Percentiles rank a stretch among this genome's conserved stretches.
Evolutionary conservation across 2,113 vertebrate species (phyloP).

Genomic region (Trichechus manatus): DNA sequence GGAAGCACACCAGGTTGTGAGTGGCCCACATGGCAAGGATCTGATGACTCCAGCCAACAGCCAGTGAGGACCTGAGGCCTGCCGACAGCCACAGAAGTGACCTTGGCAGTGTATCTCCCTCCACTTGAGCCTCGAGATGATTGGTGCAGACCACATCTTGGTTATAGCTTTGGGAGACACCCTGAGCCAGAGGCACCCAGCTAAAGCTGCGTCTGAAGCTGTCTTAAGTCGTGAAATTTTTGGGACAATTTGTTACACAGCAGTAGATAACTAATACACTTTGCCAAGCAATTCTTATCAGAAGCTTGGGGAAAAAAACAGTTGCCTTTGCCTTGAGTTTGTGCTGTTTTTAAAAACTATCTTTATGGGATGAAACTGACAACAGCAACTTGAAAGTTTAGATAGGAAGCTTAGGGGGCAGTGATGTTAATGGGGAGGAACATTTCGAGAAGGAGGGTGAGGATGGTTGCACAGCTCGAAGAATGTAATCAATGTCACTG

Average conservation of each 20-base stretch:
- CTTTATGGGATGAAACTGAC: no score
- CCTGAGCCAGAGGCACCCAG: neutral
- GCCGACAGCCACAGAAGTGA: rapidly evolving
- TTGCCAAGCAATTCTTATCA: neutral
- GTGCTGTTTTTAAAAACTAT: no score
- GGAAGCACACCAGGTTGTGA: neutral
- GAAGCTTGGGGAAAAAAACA: neutral
- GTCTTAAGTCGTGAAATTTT: neutral
- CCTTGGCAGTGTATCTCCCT: neutral
- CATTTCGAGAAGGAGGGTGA: no score
- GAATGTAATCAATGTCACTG: no score
- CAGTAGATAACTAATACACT: neutral
- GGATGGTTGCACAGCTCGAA: no score
- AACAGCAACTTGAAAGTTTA: no score
- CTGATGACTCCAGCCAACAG: no score
- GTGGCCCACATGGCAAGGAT: neutral
- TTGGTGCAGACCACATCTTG: neutral
- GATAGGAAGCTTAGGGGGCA: no score
- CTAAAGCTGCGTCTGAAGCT: neutral
- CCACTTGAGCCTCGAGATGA: neutral
- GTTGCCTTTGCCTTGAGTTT: no score
- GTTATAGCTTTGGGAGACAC: neutral
- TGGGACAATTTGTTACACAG: neutral
- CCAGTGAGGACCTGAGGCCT: neutral
- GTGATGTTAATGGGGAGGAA: no score